These are phyloP conservation scores for Caenorhabditis sp. DNA, from an alignment of 2,888 invertebrate genomes.

Conservation along the genomic window DNA sequence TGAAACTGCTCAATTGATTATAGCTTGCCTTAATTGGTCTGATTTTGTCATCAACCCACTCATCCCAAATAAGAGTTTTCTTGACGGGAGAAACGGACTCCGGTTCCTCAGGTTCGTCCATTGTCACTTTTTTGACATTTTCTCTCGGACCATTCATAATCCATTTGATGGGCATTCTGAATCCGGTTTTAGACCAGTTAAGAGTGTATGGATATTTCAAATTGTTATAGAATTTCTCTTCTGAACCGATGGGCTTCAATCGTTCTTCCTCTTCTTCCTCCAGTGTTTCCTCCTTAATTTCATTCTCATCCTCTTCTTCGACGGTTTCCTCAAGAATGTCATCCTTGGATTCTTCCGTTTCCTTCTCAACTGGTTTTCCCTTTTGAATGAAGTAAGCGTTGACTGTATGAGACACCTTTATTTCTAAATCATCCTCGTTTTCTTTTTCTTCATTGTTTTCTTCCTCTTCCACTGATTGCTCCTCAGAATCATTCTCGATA, in stretches of 20 bases:
- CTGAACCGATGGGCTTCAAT: neutral
- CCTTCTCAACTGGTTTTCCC: neutral
- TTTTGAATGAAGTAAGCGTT: constrained; percentile 6
- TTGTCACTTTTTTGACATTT: no score
- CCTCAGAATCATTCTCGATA: neutral
- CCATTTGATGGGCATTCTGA: no score
- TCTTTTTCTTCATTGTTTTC: neutral
- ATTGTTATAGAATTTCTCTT: no score
- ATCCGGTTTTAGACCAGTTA: no score
- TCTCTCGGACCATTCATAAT: no score
- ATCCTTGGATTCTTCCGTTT: no score
- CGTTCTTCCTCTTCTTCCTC: neutral
- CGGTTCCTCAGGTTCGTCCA: no score
- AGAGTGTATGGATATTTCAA: no score
- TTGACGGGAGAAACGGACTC: no score
- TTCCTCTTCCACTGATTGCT: neutral
- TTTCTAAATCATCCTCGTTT: neutral
- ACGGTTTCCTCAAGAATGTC: neutral
- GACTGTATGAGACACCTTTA: neutral
- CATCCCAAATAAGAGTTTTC: constrained; percentile 42
- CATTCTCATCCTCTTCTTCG: neutral
- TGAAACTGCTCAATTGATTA: no score
- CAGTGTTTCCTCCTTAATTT: neutral
- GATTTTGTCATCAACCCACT: constrained; percentile 54
- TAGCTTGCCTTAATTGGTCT: constrained; percentile 20